Evolutionary conservation across 2,797 vertebrate species (phyloP).

Genomic region (Valencia hispanica): DNA sequence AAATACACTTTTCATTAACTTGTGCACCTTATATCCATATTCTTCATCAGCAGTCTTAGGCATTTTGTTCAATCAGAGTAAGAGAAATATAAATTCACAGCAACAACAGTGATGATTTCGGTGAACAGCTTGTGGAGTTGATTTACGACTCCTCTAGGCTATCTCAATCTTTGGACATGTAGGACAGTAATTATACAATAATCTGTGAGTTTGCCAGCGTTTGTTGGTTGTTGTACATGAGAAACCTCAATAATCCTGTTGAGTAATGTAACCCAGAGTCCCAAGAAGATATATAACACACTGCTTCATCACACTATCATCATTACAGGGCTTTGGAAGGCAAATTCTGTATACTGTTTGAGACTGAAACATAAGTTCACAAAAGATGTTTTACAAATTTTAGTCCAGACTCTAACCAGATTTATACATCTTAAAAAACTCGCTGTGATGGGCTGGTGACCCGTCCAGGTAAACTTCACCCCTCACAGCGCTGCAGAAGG

Average conservation of each 20-base stretch:
- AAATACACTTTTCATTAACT: not conserved
- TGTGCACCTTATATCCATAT: not conserved
- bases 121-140: conserved; percentile 7
- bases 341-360: not conserved
- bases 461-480: not conserved
- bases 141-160: conserved; percentile 42
- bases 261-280: conserved; percentile 4
- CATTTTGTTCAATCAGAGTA: not conserved
- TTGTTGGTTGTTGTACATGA: conserved; percentile 30
- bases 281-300: conserved; percentile 1
- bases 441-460: not conserved
- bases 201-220: conserved; percentile 22
- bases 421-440: not conserved
- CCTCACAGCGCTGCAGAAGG: not conserved
- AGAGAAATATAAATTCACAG: not conserved
- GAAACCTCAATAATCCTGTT: conserved; percentile 5
- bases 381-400: not conserved
- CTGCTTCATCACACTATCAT: not conserved
- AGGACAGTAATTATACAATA: conserved; percentile 36
- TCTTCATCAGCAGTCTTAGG: not conserved
- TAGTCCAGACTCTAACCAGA: not conserved
- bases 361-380: not conserved
- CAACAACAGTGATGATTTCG: not conserved
- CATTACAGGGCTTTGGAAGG: not conserved
- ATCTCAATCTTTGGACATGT: conserved; percentile 29